Percentiles rank a stretch among this genome's conserved stretches.
Evolutionary conservation across 2,113 vertebrate species (phyloP).

Genomic region (Sclerurus mexicanus): DNA sequence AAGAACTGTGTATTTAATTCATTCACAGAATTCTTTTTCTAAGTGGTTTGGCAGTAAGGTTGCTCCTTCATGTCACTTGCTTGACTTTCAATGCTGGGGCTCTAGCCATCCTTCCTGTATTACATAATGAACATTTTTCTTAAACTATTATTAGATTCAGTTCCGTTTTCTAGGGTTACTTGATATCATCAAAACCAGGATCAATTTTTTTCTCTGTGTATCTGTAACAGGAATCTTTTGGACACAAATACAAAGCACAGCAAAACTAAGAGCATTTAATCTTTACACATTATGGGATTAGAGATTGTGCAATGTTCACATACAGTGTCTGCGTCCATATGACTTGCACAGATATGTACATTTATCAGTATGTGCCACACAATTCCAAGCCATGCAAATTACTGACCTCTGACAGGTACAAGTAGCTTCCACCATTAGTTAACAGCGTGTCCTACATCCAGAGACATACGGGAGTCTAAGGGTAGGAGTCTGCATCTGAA

Average conservation of each 20-base stretch:
- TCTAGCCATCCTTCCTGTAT: conserved; percentile 31
- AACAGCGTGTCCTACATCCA: not conserved
- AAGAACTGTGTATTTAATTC: conserved; percentile 42
- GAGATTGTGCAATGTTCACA: not conserved
- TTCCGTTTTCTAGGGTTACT: conserved; percentile 33
- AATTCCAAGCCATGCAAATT: not conserved
- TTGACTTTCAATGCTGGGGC: conserved; percentile 36
- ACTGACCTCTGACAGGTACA: not conserved
- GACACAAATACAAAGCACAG: not conserved
- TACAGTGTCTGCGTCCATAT: not conserved
- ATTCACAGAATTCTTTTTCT: conserved; percentile 6
- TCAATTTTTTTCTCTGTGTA: not conserved
- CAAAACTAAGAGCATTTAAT: not conserved
- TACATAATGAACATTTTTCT: conserved; percentile 46
- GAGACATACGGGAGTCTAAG: not conserved
- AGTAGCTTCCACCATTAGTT: not conserved
- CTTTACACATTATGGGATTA: not conserved
- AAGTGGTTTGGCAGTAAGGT: conserved; percentile 30
- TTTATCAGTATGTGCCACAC: not conserved
- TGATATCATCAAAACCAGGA: conserved; percentile 15
- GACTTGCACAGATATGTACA: not conserved
- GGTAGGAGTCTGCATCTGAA: not conserved
- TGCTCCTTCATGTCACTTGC: conserved; percentile 31
- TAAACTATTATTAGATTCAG: conserved; percentile 57
- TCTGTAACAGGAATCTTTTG: not conserved